Evolutionary conservation across 2,113 vertebrate species (phyloP), one percentile per base, ranked within the genome.

Genomic region (Cervus canadensis): DNA sequence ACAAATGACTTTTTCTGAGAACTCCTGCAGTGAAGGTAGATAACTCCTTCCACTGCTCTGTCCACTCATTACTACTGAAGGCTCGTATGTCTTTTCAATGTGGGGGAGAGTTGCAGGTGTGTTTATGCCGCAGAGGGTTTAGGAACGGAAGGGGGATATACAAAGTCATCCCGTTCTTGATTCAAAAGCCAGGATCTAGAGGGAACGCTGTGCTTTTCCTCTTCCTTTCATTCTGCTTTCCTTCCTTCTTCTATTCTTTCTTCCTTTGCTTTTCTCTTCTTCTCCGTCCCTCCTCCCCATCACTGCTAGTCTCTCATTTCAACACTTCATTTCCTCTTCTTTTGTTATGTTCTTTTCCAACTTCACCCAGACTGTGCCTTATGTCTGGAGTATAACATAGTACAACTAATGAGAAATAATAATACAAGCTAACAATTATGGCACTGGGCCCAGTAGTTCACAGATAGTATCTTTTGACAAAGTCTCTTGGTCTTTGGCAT

Each of bases 1-100:
- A 97, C 88, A 96, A 93, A 95, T 54, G 85, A 64, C 93, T 98
- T 83, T 82, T 87, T 81, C 62, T 48, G 56, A 59, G 93, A 79
- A 26, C 91, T 97, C 90, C 93, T 91, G 78, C 91, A 30, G 56
- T 92, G 88, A 83, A 78, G 45, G 93, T 28, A 82, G 96, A 83
- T 88, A 89, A 40, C 88, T 89, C 11, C 9, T 57, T 71, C 36
- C 84, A 36, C 52, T 13, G 21, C 82, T 86, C 59, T 90, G 94
- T 94, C 86, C 40, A 15, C 54, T 71, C 40, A 40, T 67, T 54
- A 50, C 43, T 21, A 56, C 54, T 60, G 21, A 90, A 79, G 15
- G 26, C n/a, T 21, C 23, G 7, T n/a, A 67, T 25, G n/a, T 86
- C 45, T 78, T 79, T 89, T 33, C 85, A 85, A 3, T 5, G 9